phyloP scores from a whole-genome alignment of 2,888 invertebrate species.

The Steinernema scapterisci region DNA sequence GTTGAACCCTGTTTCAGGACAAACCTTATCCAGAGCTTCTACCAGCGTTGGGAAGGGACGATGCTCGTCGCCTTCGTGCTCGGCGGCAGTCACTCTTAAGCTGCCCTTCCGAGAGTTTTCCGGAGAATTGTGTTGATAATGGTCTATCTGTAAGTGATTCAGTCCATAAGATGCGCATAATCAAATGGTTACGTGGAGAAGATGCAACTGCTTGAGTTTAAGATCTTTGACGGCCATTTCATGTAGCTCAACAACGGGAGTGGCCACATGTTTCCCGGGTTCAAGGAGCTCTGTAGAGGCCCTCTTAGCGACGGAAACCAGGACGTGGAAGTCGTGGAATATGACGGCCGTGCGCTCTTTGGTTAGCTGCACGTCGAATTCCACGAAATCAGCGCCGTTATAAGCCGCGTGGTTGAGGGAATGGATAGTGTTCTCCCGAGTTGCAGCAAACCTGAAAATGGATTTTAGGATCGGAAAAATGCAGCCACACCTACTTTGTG shows the following conservation, averaged over 20 bases:
- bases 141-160: conserved; percentile 13
- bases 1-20: conserved; percentile 75
- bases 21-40: conserved; percentile 77
- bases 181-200: conserved; percentile 71
- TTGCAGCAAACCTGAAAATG: conserved; percentile 69
- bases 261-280: background rate
- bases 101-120: conserved; percentile 40
- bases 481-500: conserved; percentile 52
- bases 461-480: background rate
- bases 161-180: background rate
- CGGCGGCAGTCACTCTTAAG: conserved; percentile 34
- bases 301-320: conserved; percentile 73
- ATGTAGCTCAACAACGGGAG: conserved; percentile 74
- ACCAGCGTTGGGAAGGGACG: conserved; percentile 87
- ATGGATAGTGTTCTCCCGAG: conserved; percentile 93
- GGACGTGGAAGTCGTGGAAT: conserved; percentile 94
- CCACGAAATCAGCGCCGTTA: conserved; percentile 95
- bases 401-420: conserved; percentile 88
- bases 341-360: conserved; percentile 82
- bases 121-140: conserved; percentile 39
- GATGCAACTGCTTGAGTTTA: conserved; percentile 84
- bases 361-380: conserved; percentile 96
- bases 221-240: conserved; percentile 91
- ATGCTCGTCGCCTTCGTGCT: conserved; percentile 35
- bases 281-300: background rate